These are phyloP conservation scores for Megalopta genalis DNA, from an alignment of 1,140 invertebrate genomes.

Conservation along the genomic window DNA sequence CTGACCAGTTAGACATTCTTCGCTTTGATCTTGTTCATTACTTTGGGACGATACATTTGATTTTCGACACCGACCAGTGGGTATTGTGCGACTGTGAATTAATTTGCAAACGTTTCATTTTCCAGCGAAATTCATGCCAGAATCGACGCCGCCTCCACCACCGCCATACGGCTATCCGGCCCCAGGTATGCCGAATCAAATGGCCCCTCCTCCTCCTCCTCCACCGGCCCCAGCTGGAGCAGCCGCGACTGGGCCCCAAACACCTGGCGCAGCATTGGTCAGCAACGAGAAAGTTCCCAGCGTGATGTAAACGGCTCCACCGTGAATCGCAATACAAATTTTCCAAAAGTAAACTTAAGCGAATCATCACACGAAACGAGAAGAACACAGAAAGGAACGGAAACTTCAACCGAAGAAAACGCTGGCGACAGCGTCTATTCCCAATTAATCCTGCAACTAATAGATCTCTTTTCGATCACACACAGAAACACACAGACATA, in stretches of 20 bases:
- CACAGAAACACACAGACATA: not conserved
- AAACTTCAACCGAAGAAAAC: not conserved
- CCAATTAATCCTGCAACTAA: constrained; percentile 12
- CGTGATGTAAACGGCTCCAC: constrained; percentile 55
- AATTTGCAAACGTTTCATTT: constrained; percentile 47
- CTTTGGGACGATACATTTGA: too few relatives aligned
- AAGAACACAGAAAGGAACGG: not conserved
- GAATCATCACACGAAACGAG: not conserved
- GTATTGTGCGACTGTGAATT: too few relatives aligned
- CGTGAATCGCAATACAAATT: constrained; percentile 38
- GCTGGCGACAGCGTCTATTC: not conserved
- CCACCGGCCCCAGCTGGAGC: constrained; percentile 18
- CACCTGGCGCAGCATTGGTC: constrained; percentile 58
- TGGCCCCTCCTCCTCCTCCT: constrained; percentile 25
- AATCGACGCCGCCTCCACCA: constrained; percentile 74
- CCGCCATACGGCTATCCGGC: constrained; percentile 76
- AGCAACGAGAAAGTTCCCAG: constrained; percentile 53
- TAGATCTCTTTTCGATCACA: constrained; percentile 17
- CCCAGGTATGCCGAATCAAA: constrained; percentile 52
- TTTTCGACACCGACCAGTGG: too few relatives aligned
- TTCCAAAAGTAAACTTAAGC: constrained; percentile 31
- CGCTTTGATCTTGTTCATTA: too few relatives aligned
- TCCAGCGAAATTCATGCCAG: constrained; percentile 81
- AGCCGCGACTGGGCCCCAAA: constrained; percentile 36
- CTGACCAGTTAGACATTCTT: too few relatives aligned